Conservation (phyloP, 1,140 invertebrate species). For the Choristoneura fumiferana region DNA sequence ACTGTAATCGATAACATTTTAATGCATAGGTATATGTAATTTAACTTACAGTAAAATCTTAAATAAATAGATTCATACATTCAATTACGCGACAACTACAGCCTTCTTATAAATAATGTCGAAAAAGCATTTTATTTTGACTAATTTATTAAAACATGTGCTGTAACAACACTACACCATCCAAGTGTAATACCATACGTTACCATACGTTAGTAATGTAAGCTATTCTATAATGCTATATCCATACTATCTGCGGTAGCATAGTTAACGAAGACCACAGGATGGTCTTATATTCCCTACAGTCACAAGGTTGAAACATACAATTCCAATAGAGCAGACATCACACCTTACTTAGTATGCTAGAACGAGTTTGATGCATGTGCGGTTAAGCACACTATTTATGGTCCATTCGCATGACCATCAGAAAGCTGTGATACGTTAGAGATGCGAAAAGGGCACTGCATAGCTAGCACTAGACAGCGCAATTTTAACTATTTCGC, state of each 20-base stretch:
- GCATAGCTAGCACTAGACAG: too few species aligned
- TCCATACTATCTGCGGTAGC: background rate
- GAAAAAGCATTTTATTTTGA: background rate
- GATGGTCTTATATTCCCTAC: background rate
- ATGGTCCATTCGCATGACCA: too few species aligned
- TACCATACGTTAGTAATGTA: too few species aligned
- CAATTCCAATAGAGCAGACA: slow-evolving; percentile 3
- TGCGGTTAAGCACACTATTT: too few species aligned
- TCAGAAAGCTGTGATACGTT: too few species aligned
- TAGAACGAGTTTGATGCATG: background rate
- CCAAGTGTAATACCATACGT: too few species aligned
- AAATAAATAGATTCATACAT: slow-evolving; percentile 43
- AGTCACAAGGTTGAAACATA: slow-evolving; percentile 8
- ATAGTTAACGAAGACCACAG: background rate
- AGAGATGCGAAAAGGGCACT: too few species aligned
- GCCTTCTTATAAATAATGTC: slow-evolving; percentile 4
- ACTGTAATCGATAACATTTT: too few species aligned
- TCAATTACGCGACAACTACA: slow-evolving; percentile 22
- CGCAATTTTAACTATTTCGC: too few species aligned
- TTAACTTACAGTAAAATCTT: slow-evolving; percentile 24
- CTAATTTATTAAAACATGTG: background rate
- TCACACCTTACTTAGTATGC: background rate
- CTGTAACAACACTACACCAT: slow-evolving; percentile 8
- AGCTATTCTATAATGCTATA: background rate
- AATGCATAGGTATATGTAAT: background rate